Evolutionary conservation across 2,797 vertebrate species (phyloP), one percentile per base, ranked within the genome.

Genomic region (Rhinella marina): DNA sequence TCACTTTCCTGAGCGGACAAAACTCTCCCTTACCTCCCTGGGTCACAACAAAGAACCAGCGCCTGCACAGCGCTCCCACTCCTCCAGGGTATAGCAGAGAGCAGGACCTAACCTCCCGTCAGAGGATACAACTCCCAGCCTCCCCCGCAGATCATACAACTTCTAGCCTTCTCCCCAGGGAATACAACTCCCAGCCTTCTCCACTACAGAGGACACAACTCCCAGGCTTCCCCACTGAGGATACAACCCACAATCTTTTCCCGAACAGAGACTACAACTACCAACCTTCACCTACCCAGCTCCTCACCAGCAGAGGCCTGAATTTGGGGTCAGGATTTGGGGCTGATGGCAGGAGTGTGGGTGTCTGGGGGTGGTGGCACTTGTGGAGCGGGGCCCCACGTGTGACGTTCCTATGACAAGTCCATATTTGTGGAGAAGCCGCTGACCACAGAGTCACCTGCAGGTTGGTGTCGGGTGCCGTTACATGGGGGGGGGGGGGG

Each of bases 31-130:
- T 41, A 29, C 52, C 23, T 25, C 19, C 68, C 68, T 16, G 50
- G 23, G 11, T 16, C 25, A 82, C 56, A 81, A 87, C 79, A 82
- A 87, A 82, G 70, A n/a, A 10, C 27, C 78, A 27, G 32, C 1
- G 29, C 32, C 23, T 16, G 52, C 23, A 59, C 48, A 17, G 56
- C 81, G 19, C 50, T 12, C 17, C 81, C 10, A 70, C 27, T 66
- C 6, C 61, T 50, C 12, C n/a, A 52, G 7, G 25, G 11, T 11
- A 81, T 50, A 81, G 32, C n/a, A 61, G 79, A 66, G 48, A 64
- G 19, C 32, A 54, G 75, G 48, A 76, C 8, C 3, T 19, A 27
- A 66, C 41, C 41, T 41, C 41, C 41, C 17, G 14, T 16, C 57
- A 59, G 57, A 59, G 57, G 57, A 59, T 59, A 59, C 57, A 19